Evolutionary conservation across 2,888 invertebrate species (phyloP).

Genomic region (Nasonovia ribisnigri): DNA sequence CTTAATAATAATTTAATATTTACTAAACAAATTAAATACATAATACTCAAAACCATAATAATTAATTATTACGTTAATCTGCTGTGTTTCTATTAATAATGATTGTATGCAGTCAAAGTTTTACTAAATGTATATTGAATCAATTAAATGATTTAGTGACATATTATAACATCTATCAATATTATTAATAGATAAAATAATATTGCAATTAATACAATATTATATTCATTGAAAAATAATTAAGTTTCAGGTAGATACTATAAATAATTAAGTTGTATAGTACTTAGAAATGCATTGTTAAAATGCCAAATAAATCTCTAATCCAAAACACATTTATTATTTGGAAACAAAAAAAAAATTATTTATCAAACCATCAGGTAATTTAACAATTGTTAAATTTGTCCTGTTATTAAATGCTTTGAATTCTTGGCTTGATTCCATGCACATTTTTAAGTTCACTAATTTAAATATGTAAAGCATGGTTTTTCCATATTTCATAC

Average conservation of each 20-base stretch:
- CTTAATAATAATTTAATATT: not conserved
- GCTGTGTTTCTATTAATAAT: not conserved
- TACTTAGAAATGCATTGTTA: not conserved
- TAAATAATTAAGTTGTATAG: not conserved
- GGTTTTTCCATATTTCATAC: slow-evolving; percentile 40
- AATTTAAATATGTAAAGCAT: slow-evolving; percentile 50
- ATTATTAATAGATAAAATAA: not conserved
- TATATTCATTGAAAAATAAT: not conserved
- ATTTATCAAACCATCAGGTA: slow-evolving; percentile 14
- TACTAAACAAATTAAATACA: not conserved
- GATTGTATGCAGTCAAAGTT: not conserved
- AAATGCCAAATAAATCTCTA: slow-evolving; percentile 33
- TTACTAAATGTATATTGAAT: not conserved
- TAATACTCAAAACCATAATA: not conserved
- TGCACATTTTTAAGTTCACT: slow-evolving; percentile 43
- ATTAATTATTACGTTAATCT: not conserved
- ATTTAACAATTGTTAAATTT: slow-evolving; percentile 41
- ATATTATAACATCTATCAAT: not conserved
- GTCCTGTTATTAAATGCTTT: slow-evolving; percentile 33
- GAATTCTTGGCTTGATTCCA: slow-evolving; percentile 44
- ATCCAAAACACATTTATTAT: slow-evolving; percentile 50
- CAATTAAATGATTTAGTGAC: not conserved
- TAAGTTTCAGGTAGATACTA: not conserved
- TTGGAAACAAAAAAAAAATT: slow-evolving; percentile 3
- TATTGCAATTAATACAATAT: not conserved